These are phyloP conservation scores for Labeo rohita DNA, from an alignment of 2,113 vertebrate genomes.

Conservation along the genomic window DNA sequence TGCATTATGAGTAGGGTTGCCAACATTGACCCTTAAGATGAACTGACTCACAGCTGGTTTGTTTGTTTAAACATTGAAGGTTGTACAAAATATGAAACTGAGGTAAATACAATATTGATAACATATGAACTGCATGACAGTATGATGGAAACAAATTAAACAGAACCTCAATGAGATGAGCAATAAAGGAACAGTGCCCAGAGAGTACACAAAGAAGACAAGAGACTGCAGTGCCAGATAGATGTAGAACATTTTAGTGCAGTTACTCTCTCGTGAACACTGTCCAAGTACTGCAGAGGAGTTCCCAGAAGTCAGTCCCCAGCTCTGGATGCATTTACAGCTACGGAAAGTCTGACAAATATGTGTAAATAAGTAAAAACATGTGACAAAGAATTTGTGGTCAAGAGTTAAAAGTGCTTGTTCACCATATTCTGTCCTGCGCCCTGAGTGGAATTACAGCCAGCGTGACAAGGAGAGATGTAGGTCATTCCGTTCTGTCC, in stretches of 20 bases:
- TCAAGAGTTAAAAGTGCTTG: not conserved
- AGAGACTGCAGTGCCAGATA: slow-evolving; percentile 72
- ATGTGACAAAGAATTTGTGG: not conserved
- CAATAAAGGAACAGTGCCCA: slow-evolving; percentile 78
- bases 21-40: too few species aligned
- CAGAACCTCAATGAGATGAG: slow-evolving; percentile 82
- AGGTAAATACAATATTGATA: too few species aligned
- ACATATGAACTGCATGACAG: not conserved
- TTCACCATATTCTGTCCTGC: slow-evolving; percentile 81
- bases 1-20: too few species aligned
- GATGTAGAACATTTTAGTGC: slow-evolving; percentile 74
- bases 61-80: too few species aligned
- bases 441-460: slow-evolving; percentile 80
- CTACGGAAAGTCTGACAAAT: slow-evolving; percentile 68
- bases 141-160: not conserved
- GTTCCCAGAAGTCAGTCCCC: slow-evolving; percentile 64
- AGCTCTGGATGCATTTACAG: slow-evolving; percentile 75
- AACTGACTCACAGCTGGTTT: too few species aligned
- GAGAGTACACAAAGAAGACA: slow-evolving; percentile 75
- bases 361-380: not conserved
- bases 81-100: too few species aligned
- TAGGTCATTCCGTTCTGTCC: slow-evolving; percentile 85
- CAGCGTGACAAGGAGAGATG: slow-evolving; percentile 88
- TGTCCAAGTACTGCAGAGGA: slow-evolving; percentile 74
- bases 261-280: slow-evolving; percentile 69